Evolutionary conservation across 2,113 vertebrate species (phyloP).

Genomic region (Mobula birostris): DNA sequence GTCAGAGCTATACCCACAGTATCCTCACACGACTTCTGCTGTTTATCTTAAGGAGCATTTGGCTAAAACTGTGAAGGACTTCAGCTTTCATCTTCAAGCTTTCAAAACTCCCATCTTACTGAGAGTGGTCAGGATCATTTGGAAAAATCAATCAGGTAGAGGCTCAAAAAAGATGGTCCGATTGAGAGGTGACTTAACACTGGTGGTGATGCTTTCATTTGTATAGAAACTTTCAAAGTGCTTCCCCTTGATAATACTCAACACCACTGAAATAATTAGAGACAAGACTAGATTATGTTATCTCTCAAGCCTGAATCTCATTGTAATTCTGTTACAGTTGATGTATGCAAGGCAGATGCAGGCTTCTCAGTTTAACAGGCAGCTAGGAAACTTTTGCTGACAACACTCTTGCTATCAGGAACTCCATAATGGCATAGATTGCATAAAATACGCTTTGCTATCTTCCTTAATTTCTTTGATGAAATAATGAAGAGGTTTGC

Average conservation of each 20-base stretch:
- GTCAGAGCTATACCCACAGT: background rate
- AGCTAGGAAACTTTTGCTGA: too few species aligned
- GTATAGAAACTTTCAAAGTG: background rate
- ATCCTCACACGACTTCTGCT: background rate
- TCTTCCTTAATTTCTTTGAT: too few species aligned
- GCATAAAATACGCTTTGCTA: too few species aligned
- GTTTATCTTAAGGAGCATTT: background rate
- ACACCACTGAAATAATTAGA: background rate
- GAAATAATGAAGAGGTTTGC: too few species aligned
- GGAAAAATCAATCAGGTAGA: background rate
- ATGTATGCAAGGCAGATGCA: background rate
- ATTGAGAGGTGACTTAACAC: too few species aligned
- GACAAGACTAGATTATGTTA: background rate
- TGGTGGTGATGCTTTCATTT: background rate
- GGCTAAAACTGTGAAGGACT: background rate
- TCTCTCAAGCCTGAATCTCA: background rate
- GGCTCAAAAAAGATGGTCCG: background rate
- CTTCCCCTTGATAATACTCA: background rate
- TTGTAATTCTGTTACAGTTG: background rate
- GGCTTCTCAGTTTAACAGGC: too few species aligned
- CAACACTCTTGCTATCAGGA: too few species aligned
- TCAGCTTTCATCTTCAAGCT: too few species aligned
- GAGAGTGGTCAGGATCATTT: background rate
- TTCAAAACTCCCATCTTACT: background rate
- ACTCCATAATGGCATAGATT: too few species aligned